These are phyloP conservation scores for Mayetiola destructor DNA, from an alignment of 2,888 invertebrate genomes.

Conservation along the genomic window DNA sequence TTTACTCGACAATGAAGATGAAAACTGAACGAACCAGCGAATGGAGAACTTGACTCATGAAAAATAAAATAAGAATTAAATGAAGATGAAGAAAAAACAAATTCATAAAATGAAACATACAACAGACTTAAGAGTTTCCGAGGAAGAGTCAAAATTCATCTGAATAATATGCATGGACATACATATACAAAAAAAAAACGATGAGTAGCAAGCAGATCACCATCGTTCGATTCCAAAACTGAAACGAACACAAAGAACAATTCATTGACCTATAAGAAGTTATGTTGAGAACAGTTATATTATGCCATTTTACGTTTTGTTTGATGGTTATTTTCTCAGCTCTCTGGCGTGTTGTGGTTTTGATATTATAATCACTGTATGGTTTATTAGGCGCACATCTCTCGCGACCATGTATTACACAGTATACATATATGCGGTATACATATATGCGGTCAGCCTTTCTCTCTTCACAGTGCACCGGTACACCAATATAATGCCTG, in stretches of 20 bases:
- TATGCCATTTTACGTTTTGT: conserved; percentile 13
- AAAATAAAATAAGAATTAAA: neutral
- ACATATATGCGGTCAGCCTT: conserved; percentile 3
- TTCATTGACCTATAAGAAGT: conserved; percentile 13
- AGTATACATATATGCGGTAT: neutral
- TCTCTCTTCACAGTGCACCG: neutral
- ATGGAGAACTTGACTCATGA: too few species aligned
- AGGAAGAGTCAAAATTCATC: neutral
- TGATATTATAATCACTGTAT: conserved; percentile 12
- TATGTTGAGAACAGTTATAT: conserved; percentile 10
- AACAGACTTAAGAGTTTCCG: neutral
- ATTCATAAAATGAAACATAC: neutral
- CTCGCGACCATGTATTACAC: neutral
- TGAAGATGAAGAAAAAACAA: neutral
- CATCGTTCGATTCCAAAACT: neutral
- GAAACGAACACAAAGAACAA: conserved; percentile 2
- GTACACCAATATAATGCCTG: neutral
- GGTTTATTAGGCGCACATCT: conserved; percentile 4
- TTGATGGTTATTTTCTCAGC: conserved; percentile 12
- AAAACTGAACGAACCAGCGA: too few species aligned
- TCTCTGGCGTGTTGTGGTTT: conserved; percentile 11
- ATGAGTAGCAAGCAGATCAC: neutral
- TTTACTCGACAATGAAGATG: too few species aligned
- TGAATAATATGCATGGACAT: neutral
- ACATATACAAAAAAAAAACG: neutral